Evolutionary conservation across 2,797 vertebrate species (phyloP), one percentile per base, ranked within the genome.

Genomic region (Lerista edwardsae): DNA sequence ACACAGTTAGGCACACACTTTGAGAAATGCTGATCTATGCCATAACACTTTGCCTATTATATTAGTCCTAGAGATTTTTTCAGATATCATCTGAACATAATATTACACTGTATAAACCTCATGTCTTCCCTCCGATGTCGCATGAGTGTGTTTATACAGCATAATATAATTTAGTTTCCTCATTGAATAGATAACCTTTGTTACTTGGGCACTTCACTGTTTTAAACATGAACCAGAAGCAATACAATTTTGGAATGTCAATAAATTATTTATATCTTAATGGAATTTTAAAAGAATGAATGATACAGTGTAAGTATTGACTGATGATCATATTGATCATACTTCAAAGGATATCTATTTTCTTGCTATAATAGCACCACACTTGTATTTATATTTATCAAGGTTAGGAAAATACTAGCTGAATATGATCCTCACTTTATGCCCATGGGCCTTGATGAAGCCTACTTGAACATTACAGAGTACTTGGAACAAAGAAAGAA

Each of bases 371-470:
- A 51, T 65, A 88, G 31, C 61, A 87, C 61, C 83, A 31, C 55
- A 88, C 94, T 91, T 84, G 29, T 76, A 31, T 90, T 4, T 88
- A 29, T 93, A 10, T 90, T 95, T 95, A 44, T 90, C 85, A 93
- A 99, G 99, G 97, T 99, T 91, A 96, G 97, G 87, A 96, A 97
- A 93, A 96, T 99, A 93, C 96, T 99, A 93, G 94, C 97, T 6
- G 97, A 98, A 83, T 99, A 99, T 91, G 99, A 99, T 95, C 96
- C 97, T 51, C 94, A 97, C 89, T 99, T 98, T 95, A 96, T 98
- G 96, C 95, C 98, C 59, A 3, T 98, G 96, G 99, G 98, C 91
- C 96, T 99, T 93, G 99, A 99, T 93, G 98, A 99, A 96, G 99
- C 98, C 65, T 99, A 98, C 94, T 94, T 99, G 95, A 98, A 99